Conservation (phyloP, 2,113 vertebrate species). For the Diadophis punctatus region DNA sequence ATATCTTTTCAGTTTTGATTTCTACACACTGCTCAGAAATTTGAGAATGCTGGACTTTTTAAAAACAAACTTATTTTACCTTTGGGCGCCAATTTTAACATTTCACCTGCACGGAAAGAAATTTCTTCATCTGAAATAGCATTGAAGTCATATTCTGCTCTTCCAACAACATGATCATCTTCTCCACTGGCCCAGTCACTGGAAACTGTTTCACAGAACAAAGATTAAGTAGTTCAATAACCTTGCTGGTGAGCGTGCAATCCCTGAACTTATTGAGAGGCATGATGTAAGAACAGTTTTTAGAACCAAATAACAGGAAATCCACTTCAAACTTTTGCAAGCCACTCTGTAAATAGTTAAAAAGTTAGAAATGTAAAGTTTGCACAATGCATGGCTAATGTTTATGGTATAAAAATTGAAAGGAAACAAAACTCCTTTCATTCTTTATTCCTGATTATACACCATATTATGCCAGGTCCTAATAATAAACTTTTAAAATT, state of each 20-base stretch:
- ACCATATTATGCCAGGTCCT: not conserved
- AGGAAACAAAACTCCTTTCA: no score
- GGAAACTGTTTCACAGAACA: conserved; percentile 49
- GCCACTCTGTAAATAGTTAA: not conserved
- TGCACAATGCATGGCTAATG: not conserved
- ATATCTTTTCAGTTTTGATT: not conserved
- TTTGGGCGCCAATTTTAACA: conserved; percentile 94
- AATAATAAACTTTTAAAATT: not conserved
- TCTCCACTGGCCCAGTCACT: conserved; percentile 89
- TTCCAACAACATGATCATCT: conserved; percentile 92
- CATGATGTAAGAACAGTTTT: not conserved
- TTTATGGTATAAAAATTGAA: not conserved
- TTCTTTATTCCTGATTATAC: not conserved
- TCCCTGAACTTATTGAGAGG: not conserved
- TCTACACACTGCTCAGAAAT: conserved; percentile 9
- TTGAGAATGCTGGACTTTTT: not conserved
- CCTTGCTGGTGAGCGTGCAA: not conserved
- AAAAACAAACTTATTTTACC: conserved; percentile 66
- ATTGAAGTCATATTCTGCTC: conserved; percentile 90
- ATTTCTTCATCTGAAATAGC: conserved; percentile 92
- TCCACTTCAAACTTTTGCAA: not conserved
- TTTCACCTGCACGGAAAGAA: conserved; percentile 86
- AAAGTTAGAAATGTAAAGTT: not conserved
- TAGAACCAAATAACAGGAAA: not conserved
- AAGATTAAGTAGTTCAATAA: not conserved